Conservation (phyloP, 2,888 invertebrate species). For the Caenorhabditis uteleia region DNA sequence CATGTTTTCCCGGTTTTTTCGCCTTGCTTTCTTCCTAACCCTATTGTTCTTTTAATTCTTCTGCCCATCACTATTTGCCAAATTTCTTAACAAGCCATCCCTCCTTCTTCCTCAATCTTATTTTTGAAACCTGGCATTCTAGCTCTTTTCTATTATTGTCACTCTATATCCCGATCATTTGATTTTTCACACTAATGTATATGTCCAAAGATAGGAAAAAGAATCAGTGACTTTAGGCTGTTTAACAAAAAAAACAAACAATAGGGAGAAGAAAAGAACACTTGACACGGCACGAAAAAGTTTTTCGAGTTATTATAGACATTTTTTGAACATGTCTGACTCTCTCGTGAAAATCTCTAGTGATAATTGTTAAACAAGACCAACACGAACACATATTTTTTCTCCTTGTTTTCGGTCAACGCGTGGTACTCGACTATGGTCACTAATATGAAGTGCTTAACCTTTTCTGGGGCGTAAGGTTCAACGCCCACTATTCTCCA, state of each 20-base stretch:
- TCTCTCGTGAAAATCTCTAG: too few species aligned
- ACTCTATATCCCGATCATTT: background rate
- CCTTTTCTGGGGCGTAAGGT: too few species aligned
- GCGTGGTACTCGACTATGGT: too few species aligned
- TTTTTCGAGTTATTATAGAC: too few species aligned
- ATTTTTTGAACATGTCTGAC: too few species aligned
- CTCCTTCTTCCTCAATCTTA: background rate
- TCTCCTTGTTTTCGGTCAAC: too few species aligned
- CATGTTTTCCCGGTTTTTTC: background rate
- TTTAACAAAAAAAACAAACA: background rate
- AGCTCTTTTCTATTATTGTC: background rate
- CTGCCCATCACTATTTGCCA: background rate
- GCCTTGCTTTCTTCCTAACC: background rate
- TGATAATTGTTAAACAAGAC: too few species aligned
- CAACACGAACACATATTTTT: too few species aligned
- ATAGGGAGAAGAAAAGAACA: too few species aligned
- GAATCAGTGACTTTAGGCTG: background rate
- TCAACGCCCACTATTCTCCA: too few species aligned
- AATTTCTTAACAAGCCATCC: too few species aligned
- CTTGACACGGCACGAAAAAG: slow-evolving; percentile 3
- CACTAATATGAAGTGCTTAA: too few species aligned
- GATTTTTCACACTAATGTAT: background rate
- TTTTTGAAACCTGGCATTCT: background rate
- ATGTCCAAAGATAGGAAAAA: background rate
- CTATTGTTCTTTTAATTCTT: background rate